phyloP scores from a whole-genome alignment of 2,113 vertebrate genomes.

The Lichenostomus cassidix region DNA sequence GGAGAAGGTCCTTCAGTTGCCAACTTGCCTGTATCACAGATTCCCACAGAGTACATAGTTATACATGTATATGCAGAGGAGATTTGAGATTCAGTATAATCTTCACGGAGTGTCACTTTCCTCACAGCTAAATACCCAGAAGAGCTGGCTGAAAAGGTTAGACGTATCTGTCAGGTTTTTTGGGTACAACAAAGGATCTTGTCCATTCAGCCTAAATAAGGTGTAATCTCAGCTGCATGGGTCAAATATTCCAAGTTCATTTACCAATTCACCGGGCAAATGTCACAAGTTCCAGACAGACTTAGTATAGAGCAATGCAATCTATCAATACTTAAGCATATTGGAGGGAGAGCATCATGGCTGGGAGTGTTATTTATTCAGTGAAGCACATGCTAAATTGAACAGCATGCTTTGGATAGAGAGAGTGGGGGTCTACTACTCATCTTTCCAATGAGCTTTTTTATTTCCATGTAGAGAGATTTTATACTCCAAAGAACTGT shows the following conservation, averaged over 20 bases:
- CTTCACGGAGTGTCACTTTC: conserved; percentile 5
- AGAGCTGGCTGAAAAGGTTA: conserved; percentile 74
- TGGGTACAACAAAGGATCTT: conserved; percentile 65
- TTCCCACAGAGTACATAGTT: conserved; percentile 8
- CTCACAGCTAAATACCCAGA: conserved; percentile 46
- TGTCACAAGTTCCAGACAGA: conserved; percentile 68
- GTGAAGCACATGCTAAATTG: conserved; percentile 58
- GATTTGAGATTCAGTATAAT: conserved; percentile 61
- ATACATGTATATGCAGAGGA: not conserved
- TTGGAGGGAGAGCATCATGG: conserved; percentile 43
- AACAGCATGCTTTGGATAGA: conserved; percentile 41
- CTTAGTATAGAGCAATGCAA: conserved; percentile 10
- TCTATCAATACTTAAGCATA: conserved; percentile 72
- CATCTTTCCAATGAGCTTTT: conserved; percentile 2
- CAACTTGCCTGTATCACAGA: conserved; percentile 29
- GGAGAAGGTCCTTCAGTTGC: conserved; percentile 46
- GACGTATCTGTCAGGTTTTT: conserved; percentile 68
- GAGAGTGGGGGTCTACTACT: conserved; percentile 5
- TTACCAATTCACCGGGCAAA: conserved; percentile 71
- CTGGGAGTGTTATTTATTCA: conserved; percentile 56
- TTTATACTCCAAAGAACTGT: conserved; percentile 24
- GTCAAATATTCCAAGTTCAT: conserved; percentile 73
- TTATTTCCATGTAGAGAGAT: conserved; percentile 11
- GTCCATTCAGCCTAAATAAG: conserved; percentile 53
- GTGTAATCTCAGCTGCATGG: conserved; percentile 59